These are phyloP conservation scores for Glaucidium brasilianum DNA, from an alignment of 2,113 vertebrate species.

Conservation along the genomic window DNA sequence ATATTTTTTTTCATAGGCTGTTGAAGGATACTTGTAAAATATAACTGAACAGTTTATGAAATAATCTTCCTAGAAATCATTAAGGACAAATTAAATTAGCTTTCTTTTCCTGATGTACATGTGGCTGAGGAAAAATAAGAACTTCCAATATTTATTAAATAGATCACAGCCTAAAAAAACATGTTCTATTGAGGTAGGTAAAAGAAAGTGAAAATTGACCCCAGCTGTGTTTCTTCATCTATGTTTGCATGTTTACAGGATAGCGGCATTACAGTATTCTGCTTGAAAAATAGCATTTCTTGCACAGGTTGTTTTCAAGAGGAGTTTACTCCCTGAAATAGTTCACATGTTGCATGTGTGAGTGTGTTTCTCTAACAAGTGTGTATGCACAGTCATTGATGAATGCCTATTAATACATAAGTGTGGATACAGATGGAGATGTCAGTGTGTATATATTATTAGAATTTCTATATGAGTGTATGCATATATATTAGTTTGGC, in stretches of 20 bases:
- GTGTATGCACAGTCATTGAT: not conserved
- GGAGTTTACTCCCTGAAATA: not conserved
- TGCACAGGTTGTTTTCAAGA: not conserved
- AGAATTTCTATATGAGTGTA: not conserved
- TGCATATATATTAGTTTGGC: not conserved
- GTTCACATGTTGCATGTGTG: not conserved
- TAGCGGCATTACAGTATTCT: not conserved
- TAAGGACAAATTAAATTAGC: not conserved
- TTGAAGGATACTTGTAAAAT: not conserved
- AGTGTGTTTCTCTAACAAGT: not conserved
- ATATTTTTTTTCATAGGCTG: not conserved
- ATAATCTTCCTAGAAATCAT: not conserved
- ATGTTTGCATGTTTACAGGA: not conserved
- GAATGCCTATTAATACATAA: not conserved
- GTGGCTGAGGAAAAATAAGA: not conserved
- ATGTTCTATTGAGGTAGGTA: not conserved
- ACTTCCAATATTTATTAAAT: not conserved
- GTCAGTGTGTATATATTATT: not conserved
- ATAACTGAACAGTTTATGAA: not conserved
- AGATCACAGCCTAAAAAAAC: not conserved
- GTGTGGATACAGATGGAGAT: not conserved
- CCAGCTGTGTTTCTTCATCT: not conserved
- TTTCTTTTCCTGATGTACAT: not conserved
- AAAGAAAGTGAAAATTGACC: not conserved
- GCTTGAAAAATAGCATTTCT: not conserved